Evolutionary conservation across 2,888 invertebrate genomes (phyloP).

Genomic region (Danaus chrysippus): DNA sequence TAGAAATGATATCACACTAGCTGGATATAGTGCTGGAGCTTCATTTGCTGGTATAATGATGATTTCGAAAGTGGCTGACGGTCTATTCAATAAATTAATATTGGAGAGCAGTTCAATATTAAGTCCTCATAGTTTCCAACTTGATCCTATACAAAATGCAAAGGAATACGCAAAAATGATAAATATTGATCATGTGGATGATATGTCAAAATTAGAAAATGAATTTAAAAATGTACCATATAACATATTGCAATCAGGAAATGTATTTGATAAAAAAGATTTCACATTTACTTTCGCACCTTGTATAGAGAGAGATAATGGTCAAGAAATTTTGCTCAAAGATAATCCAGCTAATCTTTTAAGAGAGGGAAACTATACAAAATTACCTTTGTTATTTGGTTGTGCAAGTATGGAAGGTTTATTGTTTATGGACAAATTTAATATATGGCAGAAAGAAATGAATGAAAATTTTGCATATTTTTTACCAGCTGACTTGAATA

Average conservation of each 20-base stretch:
- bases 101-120: conserved; percentile 45
- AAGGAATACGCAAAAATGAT: conserved; percentile 40
- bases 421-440: conserved; percentile 31
- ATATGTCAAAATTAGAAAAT: conserved; percentile 42
- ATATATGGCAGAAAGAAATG: conserved; percentile 40
- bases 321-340: conserved; percentile 38
- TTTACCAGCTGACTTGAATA: conserved; percentile 45
- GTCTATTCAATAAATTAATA: conserved; percentile 48
- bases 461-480: conserved; percentile 48
- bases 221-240: conserved; percentile 44
- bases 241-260: conserved; percentile 33
- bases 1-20: conserved; percentile 41
- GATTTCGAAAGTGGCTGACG: conserved; percentile 43
- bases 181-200: conserved; percentile 40
- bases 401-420: conserved; percentile 43
- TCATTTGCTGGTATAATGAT: conserved; percentile 46
- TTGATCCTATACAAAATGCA: conserved; percentile 46
- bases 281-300: conserved; percentile 34
- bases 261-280: conserved; percentile 27
- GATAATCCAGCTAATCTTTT: conserved; percentile 43
- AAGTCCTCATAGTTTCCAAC: conserved; percentile 39
- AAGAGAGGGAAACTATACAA: conserved; percentile 38
- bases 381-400: conserved; percentile 43
- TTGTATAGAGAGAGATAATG: conserved; percentile 39
- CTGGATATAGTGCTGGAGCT: conserved; percentile 50